Conservation (phyloP, 2,113 vertebrate genomes). For the Chlamydotis undulata region DNA sequence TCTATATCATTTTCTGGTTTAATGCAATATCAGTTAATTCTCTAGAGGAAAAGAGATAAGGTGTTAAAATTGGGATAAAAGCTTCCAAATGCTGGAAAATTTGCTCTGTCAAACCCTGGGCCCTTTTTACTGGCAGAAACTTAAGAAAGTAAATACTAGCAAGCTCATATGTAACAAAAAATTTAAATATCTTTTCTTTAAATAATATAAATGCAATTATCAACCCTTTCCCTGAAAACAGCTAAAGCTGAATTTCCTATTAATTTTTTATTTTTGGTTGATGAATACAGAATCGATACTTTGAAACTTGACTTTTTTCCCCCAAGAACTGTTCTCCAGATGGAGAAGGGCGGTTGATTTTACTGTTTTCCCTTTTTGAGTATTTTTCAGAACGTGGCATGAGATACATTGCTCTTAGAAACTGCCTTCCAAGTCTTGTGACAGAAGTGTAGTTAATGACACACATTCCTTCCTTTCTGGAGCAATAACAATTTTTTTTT, state of each 20-base stretch:
- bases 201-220: conserved; percentile 67
- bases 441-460: not conserved
- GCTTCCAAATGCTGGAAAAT: conserved; percentile 72
- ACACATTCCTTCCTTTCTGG: not conserved
- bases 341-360: conserved; percentile 14
- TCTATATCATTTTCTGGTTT: conserved; percentile 48
- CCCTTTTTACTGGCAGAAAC: conserved; percentile 48
- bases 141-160: conserved; percentile 66
- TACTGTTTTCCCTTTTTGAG: not conserved
- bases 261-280: conserved; percentile 11
- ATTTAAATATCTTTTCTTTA: conserved; percentile 56
- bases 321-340: not conserved
- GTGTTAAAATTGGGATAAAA: conserved; percentile 77
- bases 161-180: conserved; percentile 45
- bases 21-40: conserved; percentile 67
- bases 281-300: not conserved
- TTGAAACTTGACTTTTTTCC: conserved; percentile 43
- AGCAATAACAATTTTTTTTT: conserved; percentile 36
- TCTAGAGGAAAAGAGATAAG: conserved; percentile 73
- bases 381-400: not conserved
- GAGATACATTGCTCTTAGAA: not conserved
- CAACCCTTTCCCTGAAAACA: conserved; percentile 41
- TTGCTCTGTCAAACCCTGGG: conserved; percentile 65
- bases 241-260: conserved; percentile 35
- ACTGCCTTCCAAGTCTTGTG: not conserved